A percentile compares a stretch with the other conserved stretches of the same genome.
phyloP scores from a whole-genome alignment of 2,797 vertebrate species.

The Diplodus sargus region DNA sequence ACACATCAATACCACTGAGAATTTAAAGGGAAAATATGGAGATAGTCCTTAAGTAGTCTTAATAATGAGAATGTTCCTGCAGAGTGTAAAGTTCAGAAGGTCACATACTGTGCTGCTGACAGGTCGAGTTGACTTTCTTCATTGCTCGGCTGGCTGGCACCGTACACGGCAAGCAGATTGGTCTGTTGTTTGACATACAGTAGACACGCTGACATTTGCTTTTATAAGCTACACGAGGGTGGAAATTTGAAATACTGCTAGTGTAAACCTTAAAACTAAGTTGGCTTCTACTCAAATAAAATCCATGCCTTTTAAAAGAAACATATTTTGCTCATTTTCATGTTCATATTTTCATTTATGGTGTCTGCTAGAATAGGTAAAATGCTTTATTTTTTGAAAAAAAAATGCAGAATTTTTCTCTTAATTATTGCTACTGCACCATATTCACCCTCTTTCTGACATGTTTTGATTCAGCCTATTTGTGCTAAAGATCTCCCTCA shows the following conservation, averaged over 20 bases:
- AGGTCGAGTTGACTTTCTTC: constrained; percentile 80
- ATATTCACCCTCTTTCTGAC: too few relatives aligned
- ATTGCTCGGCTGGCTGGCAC: constrained; percentile 85
- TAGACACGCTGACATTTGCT: neutral
- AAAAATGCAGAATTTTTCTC: too few relatives aligned
- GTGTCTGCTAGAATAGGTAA: too few relatives aligned
- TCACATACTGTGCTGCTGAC: constrained; percentile 85
- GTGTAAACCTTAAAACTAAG: neutral
- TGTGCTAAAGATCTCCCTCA: too few relatives aligned
- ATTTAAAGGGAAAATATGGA: neutral
- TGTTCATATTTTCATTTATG: too few relatives aligned
- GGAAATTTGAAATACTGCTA: neutral
- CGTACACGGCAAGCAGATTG: constrained; percentile 89
- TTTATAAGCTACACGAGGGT: neutral
- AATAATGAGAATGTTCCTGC: neutral
- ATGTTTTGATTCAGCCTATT: too few relatives aligned
- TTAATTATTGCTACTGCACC: too few relatives aligned
- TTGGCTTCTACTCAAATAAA: neutral
- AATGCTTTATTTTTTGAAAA: too few relatives aligned
- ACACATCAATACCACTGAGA: constrained; percentile 5
- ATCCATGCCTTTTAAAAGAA: neutral
- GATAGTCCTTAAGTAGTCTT: neutral
- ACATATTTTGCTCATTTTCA: too few relatives aligned
- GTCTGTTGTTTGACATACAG: constrained; percentile 71
- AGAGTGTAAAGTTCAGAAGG: constrained; percentile 7